phyloP scores from a whole-genome alignment of 2,113 vertebrate genomes.

The Podarcis cretensis region DNA sequence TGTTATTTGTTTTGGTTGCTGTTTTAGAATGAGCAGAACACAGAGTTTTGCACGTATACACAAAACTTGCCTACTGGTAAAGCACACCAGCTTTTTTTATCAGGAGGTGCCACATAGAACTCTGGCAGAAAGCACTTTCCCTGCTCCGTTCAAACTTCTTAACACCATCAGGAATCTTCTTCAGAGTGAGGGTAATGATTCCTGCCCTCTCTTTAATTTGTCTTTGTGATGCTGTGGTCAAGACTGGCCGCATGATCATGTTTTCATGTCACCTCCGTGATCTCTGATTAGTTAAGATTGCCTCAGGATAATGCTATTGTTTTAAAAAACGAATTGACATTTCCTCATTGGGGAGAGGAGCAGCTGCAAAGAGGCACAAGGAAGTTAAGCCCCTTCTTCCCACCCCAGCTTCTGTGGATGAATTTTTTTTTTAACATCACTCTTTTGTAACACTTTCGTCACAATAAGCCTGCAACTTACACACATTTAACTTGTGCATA shows the following conservation, averaged over 20 bases:
- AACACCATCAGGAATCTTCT: not conserved
- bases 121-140: not conserved
- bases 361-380: not conserved
- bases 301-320: too few species aligned
- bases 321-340: too few species aligned
- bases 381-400: not conserved
- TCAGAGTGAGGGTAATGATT: not conserved
- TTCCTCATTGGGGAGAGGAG: not conserved
- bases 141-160: not conserved
- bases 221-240: not conserved
- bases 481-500: too few species aligned
- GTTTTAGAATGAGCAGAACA: not conserved
- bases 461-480: too few species aligned
- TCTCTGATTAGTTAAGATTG: not conserved
- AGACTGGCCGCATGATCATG: not conserved
- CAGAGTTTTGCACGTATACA: not conserved
- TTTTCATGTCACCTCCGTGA: too few species aligned
- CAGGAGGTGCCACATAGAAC: not conserved
- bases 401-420: not conserved
- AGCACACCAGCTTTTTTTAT: not conserved
- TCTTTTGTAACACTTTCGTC: not conserved
- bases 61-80: not conserved
- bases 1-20: not conserved
- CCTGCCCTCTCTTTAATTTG: not conserved
- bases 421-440: not conserved